Conservation (phyloP, 2,888 invertebrate genomes). For the Heteropelma amictum region DNA sequence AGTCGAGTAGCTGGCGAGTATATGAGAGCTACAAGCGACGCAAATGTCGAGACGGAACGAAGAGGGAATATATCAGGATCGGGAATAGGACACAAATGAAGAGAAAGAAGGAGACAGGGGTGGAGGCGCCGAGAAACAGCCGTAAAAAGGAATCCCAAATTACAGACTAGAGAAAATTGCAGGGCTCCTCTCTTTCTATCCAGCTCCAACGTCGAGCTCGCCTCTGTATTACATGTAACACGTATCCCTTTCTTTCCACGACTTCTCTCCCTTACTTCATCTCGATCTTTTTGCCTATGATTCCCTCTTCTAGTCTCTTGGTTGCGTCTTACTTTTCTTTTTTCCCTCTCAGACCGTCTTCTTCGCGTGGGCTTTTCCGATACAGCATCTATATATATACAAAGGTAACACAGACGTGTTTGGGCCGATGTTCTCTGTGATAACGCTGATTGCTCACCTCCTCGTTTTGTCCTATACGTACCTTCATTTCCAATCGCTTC, state of each 20-base stretch:
- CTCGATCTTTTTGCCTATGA: not conserved
- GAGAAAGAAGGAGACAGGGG: slow-evolving; percentile 9
- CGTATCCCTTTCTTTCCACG: slow-evolving; percentile 23
- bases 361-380: not conserved
- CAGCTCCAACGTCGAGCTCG: slow-evolving; percentile 30
- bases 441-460: slow-evolving; percentile 19
- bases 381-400: not conserved
- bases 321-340: not conserved
- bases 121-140: slow-evolving; percentile 56
- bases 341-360: not conserved
- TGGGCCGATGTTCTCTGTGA: slow-evolving; percentile 24
- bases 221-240: slow-evolving; percentile 4
- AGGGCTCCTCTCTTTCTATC: slow-evolving; percentile 58
- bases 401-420: slow-evolving; percentile 7
- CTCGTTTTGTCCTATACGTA: not conserved
- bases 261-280: not conserved
- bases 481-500: not conserved
- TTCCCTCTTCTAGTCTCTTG: not conserved
- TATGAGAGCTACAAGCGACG: slow-evolving; percentile 43
- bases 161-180: slow-evolving; percentile 62
- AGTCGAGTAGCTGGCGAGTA: slow-evolving; percentile 45
- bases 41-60: slow-evolving; percentile 6
- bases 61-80: not conserved
- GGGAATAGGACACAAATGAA: slow-evolving; percentile 2
- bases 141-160: slow-evolving; percentile 61